A percentile compares a stretch with the other conserved stretches of the same genome.
These are phyloP conservation scores for Rhogogaster chlorosoma DNA, from an alignment of 2,888 invertebrate species.

Conservation along the genomic window DNA sequence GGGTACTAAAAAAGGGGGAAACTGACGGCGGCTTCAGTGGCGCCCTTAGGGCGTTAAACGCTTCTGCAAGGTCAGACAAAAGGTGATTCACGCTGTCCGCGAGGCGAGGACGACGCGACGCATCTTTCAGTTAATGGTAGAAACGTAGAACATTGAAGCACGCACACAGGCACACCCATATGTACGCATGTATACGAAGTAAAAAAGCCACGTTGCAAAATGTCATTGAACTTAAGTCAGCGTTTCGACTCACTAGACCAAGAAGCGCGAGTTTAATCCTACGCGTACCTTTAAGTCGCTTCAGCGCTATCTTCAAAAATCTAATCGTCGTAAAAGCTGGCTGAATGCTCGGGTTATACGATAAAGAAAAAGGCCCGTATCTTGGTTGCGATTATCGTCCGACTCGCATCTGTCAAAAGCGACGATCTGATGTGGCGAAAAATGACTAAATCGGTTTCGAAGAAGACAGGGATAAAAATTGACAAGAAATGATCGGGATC, in stretches of 20 bases:
- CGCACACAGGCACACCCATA: background rate
- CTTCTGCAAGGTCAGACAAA: constrained; percentile 47
- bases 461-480: background rate
- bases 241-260: constrained; percentile 41
- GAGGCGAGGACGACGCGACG: constrained; percentile 10
- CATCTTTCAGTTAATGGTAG: background rate
- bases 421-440: background rate
- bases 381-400: background rate
- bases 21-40: background rate
- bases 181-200: background rate
- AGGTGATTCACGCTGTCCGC: constrained; percentile 43
- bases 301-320: background rate
- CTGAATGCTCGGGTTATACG: background rate
- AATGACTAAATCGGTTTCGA: background rate
- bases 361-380: background rate
- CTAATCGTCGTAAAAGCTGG: background rate
- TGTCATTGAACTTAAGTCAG: constrained; percentile 50
- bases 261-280: background rate
- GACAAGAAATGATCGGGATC: background rate
- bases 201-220: constrained; percentile 51
- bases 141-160: background rate
- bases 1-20: constrained; percentile 21
- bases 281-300: background rate
- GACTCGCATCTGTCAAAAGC: constrained; percentile 13
- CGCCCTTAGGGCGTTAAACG: constrained; percentile 50